Percentiles rank a stretch among this genome's conserved stretches.
Conservation (phyloP, 2,888 invertebrate species). For the Ennomos fuscantarius region DNA sequence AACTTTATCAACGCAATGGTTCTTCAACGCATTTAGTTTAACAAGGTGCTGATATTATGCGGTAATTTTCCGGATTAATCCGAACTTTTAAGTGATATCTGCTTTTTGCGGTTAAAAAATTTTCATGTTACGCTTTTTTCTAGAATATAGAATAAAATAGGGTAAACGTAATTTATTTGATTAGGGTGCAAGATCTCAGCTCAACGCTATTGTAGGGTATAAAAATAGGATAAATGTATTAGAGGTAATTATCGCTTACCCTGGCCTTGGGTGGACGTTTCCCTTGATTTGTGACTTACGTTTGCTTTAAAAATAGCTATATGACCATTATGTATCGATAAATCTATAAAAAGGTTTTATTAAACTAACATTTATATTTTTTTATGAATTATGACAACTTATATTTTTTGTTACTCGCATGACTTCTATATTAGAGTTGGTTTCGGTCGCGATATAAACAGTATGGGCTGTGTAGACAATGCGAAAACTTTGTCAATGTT, state of each 20-base stretch:
- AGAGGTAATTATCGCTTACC: constrained; percentile 75
- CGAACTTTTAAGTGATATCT: constrained; percentile 8
- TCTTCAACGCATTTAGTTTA: constrained; percentile 32
- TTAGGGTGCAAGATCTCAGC: constrained; percentile 81
- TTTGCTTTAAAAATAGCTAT: constrained; percentile 12
- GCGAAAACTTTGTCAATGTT: not conserved
- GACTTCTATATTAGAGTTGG: constrained; percentile 1
- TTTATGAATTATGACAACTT: no score
- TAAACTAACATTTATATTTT: no score
- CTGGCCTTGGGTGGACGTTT: constrained; percentile 64
- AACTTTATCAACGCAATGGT: constrained; percentile 9
- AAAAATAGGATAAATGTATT: constrained; percentile 65
- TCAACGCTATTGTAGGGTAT: constrained; percentile 80
- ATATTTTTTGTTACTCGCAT: constrained; percentile 11
- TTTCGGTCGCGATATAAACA: no score
- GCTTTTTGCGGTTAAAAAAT: constrained; percentile 11
- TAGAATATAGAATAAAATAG: constrained; percentile 26
- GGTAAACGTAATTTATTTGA: constrained; percentile 42
- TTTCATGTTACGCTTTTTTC: constrained; percentile 34
- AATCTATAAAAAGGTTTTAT: constrained; percentile 21
- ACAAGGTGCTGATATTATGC: constrained; percentile 22
- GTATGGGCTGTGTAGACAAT: not conserved
- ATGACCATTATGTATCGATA: constrained; percentile 14
- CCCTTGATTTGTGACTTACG: constrained; percentile 42
- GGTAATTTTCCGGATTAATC: constrained; percentile 4